A percentile compares a stretch with the other conserved stretches of the same genome.
Evolutionary conservation across 2,797 vertebrate genomes (phyloP).

Genomic region (Mormyrops attenuatus): DNA sequence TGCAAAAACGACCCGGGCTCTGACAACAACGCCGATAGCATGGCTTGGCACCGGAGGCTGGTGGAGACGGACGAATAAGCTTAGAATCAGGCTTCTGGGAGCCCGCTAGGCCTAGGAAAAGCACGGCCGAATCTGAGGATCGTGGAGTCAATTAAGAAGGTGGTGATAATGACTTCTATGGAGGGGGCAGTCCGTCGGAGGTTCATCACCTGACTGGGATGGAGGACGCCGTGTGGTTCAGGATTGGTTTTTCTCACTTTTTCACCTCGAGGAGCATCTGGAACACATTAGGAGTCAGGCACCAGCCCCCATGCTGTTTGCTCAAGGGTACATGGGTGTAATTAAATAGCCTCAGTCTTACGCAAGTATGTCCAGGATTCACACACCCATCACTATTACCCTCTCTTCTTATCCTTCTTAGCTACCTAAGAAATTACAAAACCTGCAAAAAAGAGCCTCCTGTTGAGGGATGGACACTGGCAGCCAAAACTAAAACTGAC

Average conservation of each 20-base stretch:
- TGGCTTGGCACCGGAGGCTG: not conserved
- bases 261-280: constrained; percentile 19
- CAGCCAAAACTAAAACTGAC: not conserved
- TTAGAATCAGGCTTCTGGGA: not conserved
- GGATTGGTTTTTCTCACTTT: not conserved
- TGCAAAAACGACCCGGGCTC: not conserved
- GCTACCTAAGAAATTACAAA: not conserved
- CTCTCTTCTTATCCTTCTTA: not conserved
- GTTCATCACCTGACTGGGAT: constrained; percentile 4
- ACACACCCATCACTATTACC: not conserved
- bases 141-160: constrained; percentile 16
- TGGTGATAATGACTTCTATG: not conserved
- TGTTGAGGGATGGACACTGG: not conserved
- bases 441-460: not conserved
- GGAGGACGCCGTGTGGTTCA: not conserved
- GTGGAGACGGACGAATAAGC: not conserved
- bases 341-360: not conserved
- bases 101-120: not conserved
- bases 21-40: not conserved
- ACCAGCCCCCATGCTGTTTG: not conserved
- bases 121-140: not conserved
- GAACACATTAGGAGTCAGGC: constrained; percentile 14
- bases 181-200: not conserved
- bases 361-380: not conserved
- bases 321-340: constrained; percentile 6